A percentile compares a stretch with the other conserved stretches of the same genome.
Conservation (phyloP, 2,888 invertebrate species). For the Morpho achilles region DNA sequence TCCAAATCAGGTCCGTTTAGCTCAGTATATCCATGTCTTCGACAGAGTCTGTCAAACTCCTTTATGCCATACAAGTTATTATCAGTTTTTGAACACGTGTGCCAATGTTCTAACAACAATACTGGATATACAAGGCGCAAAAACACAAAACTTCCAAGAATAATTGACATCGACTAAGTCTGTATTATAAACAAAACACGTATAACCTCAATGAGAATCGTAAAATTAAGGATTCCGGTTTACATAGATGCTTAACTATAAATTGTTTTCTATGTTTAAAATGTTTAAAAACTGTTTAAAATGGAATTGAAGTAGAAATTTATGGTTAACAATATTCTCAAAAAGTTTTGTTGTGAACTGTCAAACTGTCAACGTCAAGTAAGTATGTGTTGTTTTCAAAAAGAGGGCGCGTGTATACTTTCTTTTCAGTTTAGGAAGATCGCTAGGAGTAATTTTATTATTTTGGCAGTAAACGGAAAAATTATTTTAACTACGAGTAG, state of each 20-base stretch:
- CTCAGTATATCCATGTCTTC: slow-evolving; percentile 28
- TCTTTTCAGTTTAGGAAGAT: slow-evolving; percentile 10
- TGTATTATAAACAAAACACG: slow-evolving; percentile 19
- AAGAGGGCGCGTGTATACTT: background rate
- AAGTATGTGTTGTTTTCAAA: slow-evolving; percentile 15
- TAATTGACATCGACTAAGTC: slow-evolving; percentile 40
- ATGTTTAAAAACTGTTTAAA: slow-evolving; percentile 5
- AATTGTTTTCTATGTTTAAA: slow-evolving; percentile 3
- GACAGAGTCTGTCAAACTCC: slow-evolving; percentile 44
- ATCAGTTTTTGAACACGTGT: slow-evolving; percentile 39
- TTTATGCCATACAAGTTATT: slow-evolving; percentile 53
- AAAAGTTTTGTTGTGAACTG: slow-evolving; percentile 36
- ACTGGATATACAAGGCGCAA: slow-evolving; percentile 16
- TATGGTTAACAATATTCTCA: slow-evolving; percentile 24
- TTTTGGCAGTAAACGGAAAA: background rate
- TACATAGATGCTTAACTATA: slow-evolving; percentile 1
- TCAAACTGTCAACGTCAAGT: slow-evolving; percentile 34
- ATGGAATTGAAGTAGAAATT: slow-evolving; percentile 27
- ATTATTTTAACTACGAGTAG: background rate
- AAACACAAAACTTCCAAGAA: slow-evolving; percentile 29
- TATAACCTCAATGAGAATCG: slow-evolving; percentile 27
- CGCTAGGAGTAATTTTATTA: background rate
- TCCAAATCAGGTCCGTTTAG: slow-evolving; percentile 31
- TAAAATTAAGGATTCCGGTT: background rate
- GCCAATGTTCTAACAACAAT: slow-evolving; percentile 29